Evolutionary conservation across 2,888 invertebrate species (phyloP), one percentile per base, ranked within the genome.

Genomic region (Phlogophora meticulosa): DNA sequence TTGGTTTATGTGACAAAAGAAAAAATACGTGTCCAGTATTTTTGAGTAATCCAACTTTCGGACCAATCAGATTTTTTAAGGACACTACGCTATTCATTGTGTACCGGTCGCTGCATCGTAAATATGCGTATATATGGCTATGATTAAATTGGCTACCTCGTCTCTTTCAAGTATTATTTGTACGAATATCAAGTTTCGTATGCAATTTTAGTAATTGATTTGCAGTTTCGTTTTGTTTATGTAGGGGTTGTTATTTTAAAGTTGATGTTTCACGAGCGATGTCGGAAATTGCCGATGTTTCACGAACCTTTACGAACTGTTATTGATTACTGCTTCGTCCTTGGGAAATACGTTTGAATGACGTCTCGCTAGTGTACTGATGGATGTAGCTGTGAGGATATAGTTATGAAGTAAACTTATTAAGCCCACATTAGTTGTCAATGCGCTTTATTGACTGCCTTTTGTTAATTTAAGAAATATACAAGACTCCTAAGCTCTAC

Each of bases 241-340:
- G 15, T n/a, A 40, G 53, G 15, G 22, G 28, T 22, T 43, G 38
- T 11, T 34, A 42, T 48, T 15, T 34, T 24, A 63, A 15, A 34
- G n/a, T 11, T 20, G 9, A 32, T 73, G 51, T 20, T 46, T 17
- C 36, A 42, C 17, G 10, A 59, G 20, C 17, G 17, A 38, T 7
- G 28, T 32, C 32, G 38, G 2, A 24, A 10, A 15, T 38, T 28
- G 22, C 57, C 71, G 58, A 66, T 70, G 71, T 24, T 58, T 5
- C 32, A 10, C 71, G 60, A 59, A 42, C 32, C 48, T 72, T 60
- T 13, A 20, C 66, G 72, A 59, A 40, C 5, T 24, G 4, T 34
- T 71, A 59, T 66, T 36, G 60, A 40, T 71, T 36, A 51, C 7
- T 46, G 0, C 38, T 17, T 17, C 42, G 17, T 42, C 42, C 3